Conservation (phyloP, 2,888 invertebrate species). For the Tiphia femorata region DNA sequence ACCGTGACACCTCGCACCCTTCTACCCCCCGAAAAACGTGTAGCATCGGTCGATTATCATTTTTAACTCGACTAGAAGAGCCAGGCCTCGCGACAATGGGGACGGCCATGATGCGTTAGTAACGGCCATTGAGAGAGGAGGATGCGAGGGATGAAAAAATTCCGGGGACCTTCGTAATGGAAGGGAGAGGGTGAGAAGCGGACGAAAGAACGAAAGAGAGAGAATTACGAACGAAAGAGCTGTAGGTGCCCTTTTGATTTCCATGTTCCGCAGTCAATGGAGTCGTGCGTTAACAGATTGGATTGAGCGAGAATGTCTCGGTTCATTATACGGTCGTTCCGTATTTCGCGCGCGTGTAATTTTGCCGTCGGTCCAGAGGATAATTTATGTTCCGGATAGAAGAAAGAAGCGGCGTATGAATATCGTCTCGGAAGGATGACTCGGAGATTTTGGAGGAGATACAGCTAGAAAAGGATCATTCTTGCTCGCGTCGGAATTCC, state of each 20-base stretch:
- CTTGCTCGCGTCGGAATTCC: slow-evolving; percentile 17
- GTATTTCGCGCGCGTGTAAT: too few species aligned
- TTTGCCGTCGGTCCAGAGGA: too few species aligned
- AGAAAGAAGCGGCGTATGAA: too few species aligned
- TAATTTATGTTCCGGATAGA: too few species aligned
- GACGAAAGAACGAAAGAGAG: slow-evolving; percentile 21
- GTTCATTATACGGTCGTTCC: too few species aligned
- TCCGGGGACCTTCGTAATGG: slow-evolving; percentile 27
- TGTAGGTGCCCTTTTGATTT: too few species aligned
- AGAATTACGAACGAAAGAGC: too few species aligned
- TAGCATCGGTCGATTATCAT: slow-evolving; percentile 53
- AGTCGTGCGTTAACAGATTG: too few species aligned
- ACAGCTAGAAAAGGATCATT: slow-evolving; percentile 33
- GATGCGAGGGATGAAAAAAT: slow-evolving; percentile 25
- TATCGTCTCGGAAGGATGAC: slow-evolving; percentile 10
- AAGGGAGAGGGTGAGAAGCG: slow-evolving; percentile 11
- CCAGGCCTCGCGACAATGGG: slow-evolving; percentile 54
- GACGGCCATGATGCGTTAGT: slow-evolving; percentile 61
- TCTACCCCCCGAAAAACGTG: slow-evolving; percentile 13
- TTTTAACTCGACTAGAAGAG: slow-evolving; percentile 58
- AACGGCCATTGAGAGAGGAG: slow-evolving; percentile 57
- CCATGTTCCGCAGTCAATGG: too few species aligned
- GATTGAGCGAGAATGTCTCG: too few species aligned
- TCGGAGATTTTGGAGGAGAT: slow-evolving; percentile 11
- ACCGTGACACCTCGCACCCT: slow-evolving; percentile 59